phyloP scores from a whole-genome alignment of 2,888 invertebrate genomes.

The Steinernema scapterisci region DNA sequence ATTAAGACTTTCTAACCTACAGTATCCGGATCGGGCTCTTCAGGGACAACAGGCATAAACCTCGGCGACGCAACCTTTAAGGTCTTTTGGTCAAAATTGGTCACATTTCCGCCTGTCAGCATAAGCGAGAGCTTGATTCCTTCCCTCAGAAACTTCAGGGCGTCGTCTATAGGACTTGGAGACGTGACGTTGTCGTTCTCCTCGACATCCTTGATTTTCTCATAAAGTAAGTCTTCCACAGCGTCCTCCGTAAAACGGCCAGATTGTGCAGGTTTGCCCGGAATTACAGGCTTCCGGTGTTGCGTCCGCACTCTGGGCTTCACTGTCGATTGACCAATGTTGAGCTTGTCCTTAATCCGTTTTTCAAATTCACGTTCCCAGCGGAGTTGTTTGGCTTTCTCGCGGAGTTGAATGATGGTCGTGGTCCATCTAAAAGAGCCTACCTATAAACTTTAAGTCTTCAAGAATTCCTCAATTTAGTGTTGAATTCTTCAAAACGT shows the following conservation, averaged over 20 bases:
- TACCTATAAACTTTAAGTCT: no score
- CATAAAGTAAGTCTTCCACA: background rate
- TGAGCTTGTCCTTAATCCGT: background rate
- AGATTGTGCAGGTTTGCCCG: background rate
- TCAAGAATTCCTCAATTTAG: conserved; percentile 15
- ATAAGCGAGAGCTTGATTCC: conserved; percentile 57
- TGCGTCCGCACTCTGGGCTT: background rate
- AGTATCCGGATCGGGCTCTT: conserved; percentile 40
- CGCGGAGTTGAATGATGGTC: background rate
- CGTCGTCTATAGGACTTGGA: background rate
- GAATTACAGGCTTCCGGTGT: background rate
- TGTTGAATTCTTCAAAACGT: no score
- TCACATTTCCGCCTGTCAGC: conserved; percentile 59
- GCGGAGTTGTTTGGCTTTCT: conserved; percentile 18
- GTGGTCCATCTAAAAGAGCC: background rate
- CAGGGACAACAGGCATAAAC: conserved; percentile 61
- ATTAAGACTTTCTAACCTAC: background rate
- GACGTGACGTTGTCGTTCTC: background rate
- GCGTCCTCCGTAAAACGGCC: conserved; percentile 8
- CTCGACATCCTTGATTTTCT: background rate
- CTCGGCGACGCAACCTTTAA: conserved; percentile 61
- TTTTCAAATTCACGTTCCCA: conserved; percentile 10
- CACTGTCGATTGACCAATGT: background rate
- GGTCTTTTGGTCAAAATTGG: conserved; percentile 64
- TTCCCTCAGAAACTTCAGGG: conserved; percentile 55